These are phyloP conservation scores for Colinus virginianus DNA, from an alignment of 2,113 vertebrate species.

Conservation along the genomic window DNA sequence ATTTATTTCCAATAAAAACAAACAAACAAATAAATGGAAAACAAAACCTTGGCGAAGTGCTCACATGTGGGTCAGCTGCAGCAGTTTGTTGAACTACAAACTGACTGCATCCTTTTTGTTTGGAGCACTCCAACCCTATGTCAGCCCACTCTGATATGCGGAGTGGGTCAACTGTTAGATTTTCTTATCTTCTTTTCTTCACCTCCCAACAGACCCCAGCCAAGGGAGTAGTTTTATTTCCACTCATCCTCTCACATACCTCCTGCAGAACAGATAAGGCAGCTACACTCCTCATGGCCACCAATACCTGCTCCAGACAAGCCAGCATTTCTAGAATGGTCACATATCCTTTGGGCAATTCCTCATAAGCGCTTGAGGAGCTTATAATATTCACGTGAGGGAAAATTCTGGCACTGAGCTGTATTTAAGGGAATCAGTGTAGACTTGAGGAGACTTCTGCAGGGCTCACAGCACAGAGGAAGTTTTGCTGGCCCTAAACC, in stretches of 20 bases:
- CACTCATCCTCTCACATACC: neutral
- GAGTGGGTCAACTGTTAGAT: slow-evolving; percentile 53
- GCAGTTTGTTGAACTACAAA: neutral
- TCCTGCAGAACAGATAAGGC: neutral
- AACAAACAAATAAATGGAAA: neutral
- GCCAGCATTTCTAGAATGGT: slow-evolving; percentile 10
- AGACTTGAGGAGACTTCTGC: slow-evolving; percentile 6
- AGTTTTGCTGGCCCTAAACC: slow-evolving; percentile 58
- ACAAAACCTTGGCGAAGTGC: neutral
- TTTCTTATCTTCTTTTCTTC: neutral
- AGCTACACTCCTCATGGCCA: rapidly evolving
- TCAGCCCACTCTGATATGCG: neutral
- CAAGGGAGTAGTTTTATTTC: neutral
- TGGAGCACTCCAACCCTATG: neutral
- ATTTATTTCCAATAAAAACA: slow-evolving; percentile 29
- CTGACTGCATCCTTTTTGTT: neutral
- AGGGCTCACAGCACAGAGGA: slow-evolving; percentile 31
- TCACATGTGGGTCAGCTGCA: neutral
- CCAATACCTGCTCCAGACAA: neutral
- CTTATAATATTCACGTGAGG: slow-evolving; percentile 9
- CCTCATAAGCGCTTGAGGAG: neutral
- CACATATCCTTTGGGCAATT: slow-evolving; percentile 29
- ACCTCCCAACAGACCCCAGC: neutral
- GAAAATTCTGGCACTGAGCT: slow-evolving; percentile 49
- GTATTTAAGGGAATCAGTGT: slow-evolving; percentile 28